Evolutionary conservation across 30 jellyfish, hydroid and myxozoan genomes (phyloP), one percentile per base, ranked within the genome.

Genomic region (Turritopsis dohrnii): DNA sequence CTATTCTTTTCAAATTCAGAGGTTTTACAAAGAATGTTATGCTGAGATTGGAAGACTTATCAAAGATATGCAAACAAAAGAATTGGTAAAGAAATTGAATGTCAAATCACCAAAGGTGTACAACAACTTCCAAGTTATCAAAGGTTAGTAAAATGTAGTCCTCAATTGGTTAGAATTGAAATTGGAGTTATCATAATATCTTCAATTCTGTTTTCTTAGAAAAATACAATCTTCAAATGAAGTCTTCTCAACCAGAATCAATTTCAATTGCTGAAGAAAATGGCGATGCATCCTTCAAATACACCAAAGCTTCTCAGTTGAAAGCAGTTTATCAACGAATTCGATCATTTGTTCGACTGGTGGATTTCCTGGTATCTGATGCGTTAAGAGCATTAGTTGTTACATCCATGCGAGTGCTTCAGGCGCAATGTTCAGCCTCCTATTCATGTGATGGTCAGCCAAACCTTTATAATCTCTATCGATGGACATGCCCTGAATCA

Each of bases 321-420:
- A 81, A 87, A 24, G 31, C 91, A 0, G 91, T 90, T 0, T 79
- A 81, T 52, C 81, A 84, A 29, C 75, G 80, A 53, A 83, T 90
- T 19, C 87, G 76, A 21, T 28, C 84, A 18, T 90, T 90, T 69
- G 28, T 90, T 24, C 96, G 92, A 18, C 71, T 87, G 41, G 89
- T 85, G 1, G 96, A 90, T 69, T 90, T 81, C 71, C 25, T 90
- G 54, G 90, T 85, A 1, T 82, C 86, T 89, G 95, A 90, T 66
- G 75, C 80, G 84, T 17, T 90, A 26, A 90, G 86, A 54, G 81
- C 89, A 5, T 71, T 90, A 21, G 95, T 82, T n/a, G 52, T 81
- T 24, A 52, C 52, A 18, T 66, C 96, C 8, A 88, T 90, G 27
- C 16, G 83, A 29, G 88, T 72, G n/a, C 23, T 90, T 8, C 85